phyloP scores from a whole-genome alignment of 2,797 vertebrate genomes.

The Sitta carolinensis region DNA sequence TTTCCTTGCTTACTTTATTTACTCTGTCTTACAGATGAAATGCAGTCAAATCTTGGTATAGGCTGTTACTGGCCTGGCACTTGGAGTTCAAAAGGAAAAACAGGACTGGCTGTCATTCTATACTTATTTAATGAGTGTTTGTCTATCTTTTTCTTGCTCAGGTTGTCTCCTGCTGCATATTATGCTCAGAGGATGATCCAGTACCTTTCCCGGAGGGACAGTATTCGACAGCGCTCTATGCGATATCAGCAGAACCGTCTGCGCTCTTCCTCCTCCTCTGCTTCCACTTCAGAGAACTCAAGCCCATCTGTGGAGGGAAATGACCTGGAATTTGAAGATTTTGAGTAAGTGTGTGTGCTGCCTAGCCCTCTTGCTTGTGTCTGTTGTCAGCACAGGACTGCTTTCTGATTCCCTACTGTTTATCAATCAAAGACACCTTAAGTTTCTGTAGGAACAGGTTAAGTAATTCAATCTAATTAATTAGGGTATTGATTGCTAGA shows the following conservation, averaged over 20 bases:
- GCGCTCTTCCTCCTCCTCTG: constrained; percentile 88
- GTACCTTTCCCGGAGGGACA: constrained; percentile 96
- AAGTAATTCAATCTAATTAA: not conserved
- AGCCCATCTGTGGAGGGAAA: constrained; percentile 87
- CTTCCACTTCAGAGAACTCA: constrained; percentile 81
- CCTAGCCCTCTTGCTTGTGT: not conserved
- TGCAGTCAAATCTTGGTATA: not conserved
- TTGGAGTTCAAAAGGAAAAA: not conserved
- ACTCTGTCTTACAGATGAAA: not conserved
- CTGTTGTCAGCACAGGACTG: not conserved
- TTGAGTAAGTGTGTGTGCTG: constrained; percentile 86
- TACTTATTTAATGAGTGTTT: not conserved
- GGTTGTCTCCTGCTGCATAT: constrained; percentile 96
- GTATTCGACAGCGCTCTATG: constrained; percentile 96
- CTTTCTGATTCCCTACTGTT: not conserved
- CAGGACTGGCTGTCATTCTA: not conserved
- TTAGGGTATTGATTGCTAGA: not conserved
- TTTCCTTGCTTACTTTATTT: not conserved
- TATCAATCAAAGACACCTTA: not conserved
- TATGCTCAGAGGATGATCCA: constrained; percentile 99
- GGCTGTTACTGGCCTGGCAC: not conserved
- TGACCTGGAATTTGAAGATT: constrained; percentile 96
- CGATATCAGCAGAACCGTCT: constrained; percentile 95
- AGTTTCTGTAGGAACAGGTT: not conserved
- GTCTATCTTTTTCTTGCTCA: constrained; percentile 67